These are phyloP conservation scores for Philypnodon macrostomus DNA, from an alignment of 2,797 vertebrate genomes.

Conservation along the genomic window DNA sequence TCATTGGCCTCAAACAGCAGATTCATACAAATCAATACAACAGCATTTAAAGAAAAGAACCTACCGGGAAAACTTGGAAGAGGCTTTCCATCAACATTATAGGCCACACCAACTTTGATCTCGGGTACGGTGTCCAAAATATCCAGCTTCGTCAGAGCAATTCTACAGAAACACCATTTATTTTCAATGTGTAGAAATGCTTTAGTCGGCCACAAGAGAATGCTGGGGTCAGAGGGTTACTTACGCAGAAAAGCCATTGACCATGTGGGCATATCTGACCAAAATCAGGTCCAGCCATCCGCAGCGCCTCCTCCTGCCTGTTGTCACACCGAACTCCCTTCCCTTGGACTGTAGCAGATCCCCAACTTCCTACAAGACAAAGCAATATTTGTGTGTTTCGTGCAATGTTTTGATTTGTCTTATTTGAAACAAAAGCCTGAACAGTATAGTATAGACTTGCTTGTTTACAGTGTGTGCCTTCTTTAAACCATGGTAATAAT, in stretches of 20 bases:
- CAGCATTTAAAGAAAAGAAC: slow-evolving; percentile 6
- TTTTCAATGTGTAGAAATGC: background rate
- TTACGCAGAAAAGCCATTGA: slow-evolving; percentile 85
- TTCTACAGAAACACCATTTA: slow-evolving; percentile 50
- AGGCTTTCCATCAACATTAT: slow-evolving; percentile 71
- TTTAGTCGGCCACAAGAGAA: background rate
- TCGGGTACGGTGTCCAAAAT: slow-evolving; percentile 80
- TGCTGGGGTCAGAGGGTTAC: slow-evolving; percentile 14
- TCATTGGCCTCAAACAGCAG: background rate
- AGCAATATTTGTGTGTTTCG: too few species aligned
- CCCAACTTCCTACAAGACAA: slow-evolving; percentile 68
- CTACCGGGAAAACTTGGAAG: slow-evolving; percentile 81
- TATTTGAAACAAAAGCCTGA: too few species aligned
- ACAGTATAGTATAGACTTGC: too few species aligned
- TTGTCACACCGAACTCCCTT: slow-evolving; percentile 81
- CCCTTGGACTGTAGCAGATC: slow-evolving; percentile 75
- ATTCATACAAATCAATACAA: slow-evolving; percentile 1
- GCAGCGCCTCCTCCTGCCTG: slow-evolving; percentile 79
- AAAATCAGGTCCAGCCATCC: slow-evolving; percentile 84
- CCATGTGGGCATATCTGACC: slow-evolving; percentile 84
- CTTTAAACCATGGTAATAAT: too few species aligned
- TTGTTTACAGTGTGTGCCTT: too few species aligned
- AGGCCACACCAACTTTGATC: slow-evolving; percentile 82
- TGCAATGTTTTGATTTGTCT: too few species aligned
- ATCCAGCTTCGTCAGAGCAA: slow-evolving; percentile 83